These are phyloP conservation scores for Halocynthia roretzi DNA, from an alignment of 23 tunicate species.

Conservation along the genomic window DNA sequence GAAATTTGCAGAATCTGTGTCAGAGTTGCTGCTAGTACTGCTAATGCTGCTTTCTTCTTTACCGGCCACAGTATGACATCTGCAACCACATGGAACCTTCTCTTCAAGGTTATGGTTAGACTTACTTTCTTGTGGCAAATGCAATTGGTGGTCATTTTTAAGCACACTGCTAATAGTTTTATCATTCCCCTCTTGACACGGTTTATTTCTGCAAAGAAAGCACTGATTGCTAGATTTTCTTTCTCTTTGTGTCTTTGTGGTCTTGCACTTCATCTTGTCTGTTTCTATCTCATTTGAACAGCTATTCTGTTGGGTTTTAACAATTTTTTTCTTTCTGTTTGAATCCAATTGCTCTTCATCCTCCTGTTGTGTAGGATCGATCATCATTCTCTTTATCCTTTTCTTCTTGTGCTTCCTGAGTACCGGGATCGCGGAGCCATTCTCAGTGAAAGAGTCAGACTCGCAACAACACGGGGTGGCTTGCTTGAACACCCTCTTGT, in stretches of 20 bases:
- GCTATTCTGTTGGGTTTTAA: no score
- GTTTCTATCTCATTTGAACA: neutral
- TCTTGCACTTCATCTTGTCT: constrained; percentile 2
- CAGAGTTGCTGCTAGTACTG: constrained; percentile 18
- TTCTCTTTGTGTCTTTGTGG: neutral
- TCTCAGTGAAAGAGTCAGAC: constrained; percentile 71
- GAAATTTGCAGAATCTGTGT: constrained; percentile 31
- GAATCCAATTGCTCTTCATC: no score
- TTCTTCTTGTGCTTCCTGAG: constrained; percentile 44
- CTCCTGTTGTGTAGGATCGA: constrained; percentile 8
- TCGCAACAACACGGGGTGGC: constrained; percentile 23
- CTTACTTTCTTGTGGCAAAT: neutral
- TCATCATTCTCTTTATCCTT: constrained; percentile 46
- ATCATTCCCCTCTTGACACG: neutral
- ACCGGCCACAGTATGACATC: neutral
- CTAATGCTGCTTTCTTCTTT: constrained; percentile 25
- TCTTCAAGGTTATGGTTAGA: neutral
- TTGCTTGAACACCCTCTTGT: constrained; percentile 24
- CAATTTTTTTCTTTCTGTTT: no score
- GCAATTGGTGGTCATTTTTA: neutral
- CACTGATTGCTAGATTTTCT: neutral
- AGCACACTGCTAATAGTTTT: neutral
- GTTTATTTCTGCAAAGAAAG: neutral
- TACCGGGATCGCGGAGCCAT: constrained; percentile 40
- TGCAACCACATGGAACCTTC: neutral